Base-by-base conservation (phyloP, 2,888 invertebrate genomes). In the Heliconius charithonia region DNA sequence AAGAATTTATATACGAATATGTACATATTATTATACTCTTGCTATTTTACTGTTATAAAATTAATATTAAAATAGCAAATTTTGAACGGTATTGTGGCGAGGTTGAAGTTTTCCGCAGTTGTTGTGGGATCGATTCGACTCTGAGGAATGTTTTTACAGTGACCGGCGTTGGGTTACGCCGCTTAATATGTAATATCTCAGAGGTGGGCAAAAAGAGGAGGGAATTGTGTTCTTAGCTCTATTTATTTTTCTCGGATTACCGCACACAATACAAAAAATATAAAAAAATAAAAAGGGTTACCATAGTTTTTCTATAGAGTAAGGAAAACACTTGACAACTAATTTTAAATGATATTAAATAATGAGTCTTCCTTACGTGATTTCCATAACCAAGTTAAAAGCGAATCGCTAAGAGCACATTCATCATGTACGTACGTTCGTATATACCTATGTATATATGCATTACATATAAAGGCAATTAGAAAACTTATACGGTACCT, bases 401-500 rank as follows among this genome's bases (percentile, higher is more conserved):
- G 7, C 69, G 25, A 27, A 51, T 70, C 27, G 70, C 25, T 70
- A 51, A 70, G 29, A 51, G 27, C 27, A 19, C 70, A 70, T 70
- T 70, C 45, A 51, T 45, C 51, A 63, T 63, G n/a, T 63, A 63
- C n/a, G 12, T 63, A 63, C 12, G 13, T 63, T 27, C n/a, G 16
- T 27, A 63, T 0, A 13, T 63, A 63, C 27, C 27, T 63, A 62
- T 62, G 10, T 62, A 62, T 62, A 63, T 63, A 29, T 63, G 16
- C 25, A 63, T 27, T 63, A 63, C 16, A 63, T 63, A 37, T 37
- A 32, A 70, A 70, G 45, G 51, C 51, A 71, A 71, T 71, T 71
- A 71, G 71, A 71, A 71, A 71, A 71, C 71, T 71, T 71, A 71
- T 71, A 71, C 71, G 71, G 71, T 71, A 71, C 71, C 71, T 71